Evolutionary conservation across 2,888 invertebrate species (phyloP), one percentile per base, ranked within the genome.

Genomic region (Rambutsinella grinnellia): DNA sequence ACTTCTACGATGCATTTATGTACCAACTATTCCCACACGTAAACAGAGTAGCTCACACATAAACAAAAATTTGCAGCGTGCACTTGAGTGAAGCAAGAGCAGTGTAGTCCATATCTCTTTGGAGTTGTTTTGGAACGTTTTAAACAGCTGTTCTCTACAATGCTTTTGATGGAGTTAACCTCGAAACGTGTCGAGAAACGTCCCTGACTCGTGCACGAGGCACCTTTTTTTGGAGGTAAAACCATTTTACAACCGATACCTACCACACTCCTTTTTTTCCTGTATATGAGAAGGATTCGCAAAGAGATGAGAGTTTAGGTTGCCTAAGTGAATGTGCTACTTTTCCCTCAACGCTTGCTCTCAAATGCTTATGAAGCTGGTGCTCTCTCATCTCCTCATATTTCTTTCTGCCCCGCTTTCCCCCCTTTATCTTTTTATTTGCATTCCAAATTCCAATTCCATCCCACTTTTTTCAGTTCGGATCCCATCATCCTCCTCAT

Each of bases 141-240:
- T 17, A 57, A 23, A 26, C 19, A 19, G n/a, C 19, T 10, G 54
- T 54, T 23, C 23, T 19, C 54, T 67, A 5, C 36, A 36, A 36
- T 68, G 60, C 68, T 36, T 49, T 62, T 71, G 63, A 61, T 57
- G 26, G 46, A 27, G 62, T 47, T 69, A 76, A 76, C 76, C 76
- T 76, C 76, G 76, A 69, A 76, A 76, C 76, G 76, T 76, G 76
- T 76, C 76, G 76, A 76, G 76, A 76, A 76, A 76, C 76, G 76
- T 76, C 76, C 76, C 76, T 76, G 76, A 76, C 76, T 76, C 60
- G 76, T 19, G 26, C 76, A 76, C 76, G 76, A 76, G 67, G 69
- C 49, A 62, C 53, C 72, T 28, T 46, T 46, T 17, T 36, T 36
- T 36, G 36, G 36, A 36, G 36, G 36, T 36, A 36, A 36, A 36